phyloP scores from a whole-genome alignment of 2,888 invertebrate genomes.

The Trypoxylon attenuatum region DNA sequence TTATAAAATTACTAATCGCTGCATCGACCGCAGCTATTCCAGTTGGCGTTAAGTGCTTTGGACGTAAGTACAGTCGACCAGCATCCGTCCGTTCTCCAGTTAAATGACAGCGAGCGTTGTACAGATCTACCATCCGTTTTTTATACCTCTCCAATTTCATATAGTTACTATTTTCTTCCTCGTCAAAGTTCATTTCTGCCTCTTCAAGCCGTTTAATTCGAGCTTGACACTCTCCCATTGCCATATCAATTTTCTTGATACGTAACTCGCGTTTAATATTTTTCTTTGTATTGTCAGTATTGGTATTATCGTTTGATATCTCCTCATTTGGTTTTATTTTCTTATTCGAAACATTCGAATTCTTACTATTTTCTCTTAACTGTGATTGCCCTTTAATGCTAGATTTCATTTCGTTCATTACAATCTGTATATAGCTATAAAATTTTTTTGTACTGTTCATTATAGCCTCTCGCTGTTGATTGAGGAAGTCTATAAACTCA shows the following conservation, averaged over 20 bases:
- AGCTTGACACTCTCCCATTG: constrained; percentile 79
- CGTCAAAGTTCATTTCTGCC: constrained; percentile 83
- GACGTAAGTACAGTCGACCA: constrained; percentile 58
- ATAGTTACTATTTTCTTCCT: constrained; percentile 84
- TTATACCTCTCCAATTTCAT: constrained; percentile 81
- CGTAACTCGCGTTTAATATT: too few relatives aligned
- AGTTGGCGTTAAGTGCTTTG: constrained; percentile 59
- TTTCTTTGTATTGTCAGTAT: constrained; percentile 2
- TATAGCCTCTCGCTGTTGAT: constrained; percentile 51
- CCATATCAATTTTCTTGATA: constrained; percentile 75
- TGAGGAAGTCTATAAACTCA: constrained; percentile 54
- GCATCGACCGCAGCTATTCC: constrained; percentile 61
- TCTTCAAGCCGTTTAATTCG: constrained; percentile 82
- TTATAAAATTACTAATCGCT: constrained; percentile 67
- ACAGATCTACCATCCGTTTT: constrained; percentile 59
- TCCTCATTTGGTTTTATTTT: background rate
- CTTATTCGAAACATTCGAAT: background rate
- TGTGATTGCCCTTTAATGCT: background rate
- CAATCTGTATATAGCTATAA: constrained; percentile 52
- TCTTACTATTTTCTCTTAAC: background rate
- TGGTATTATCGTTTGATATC: background rate
- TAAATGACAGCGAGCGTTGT: constrained; percentile 54
- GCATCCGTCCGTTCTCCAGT: constrained; percentile 59
- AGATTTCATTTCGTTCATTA: constrained; percentile 61
- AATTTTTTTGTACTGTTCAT: constrained; percentile 30